These are phyloP conservation scores for Gorsachius goisagi DNA, from an alignment of 2,113 vertebrate genomes.

Conservation along the genomic window DNA sequence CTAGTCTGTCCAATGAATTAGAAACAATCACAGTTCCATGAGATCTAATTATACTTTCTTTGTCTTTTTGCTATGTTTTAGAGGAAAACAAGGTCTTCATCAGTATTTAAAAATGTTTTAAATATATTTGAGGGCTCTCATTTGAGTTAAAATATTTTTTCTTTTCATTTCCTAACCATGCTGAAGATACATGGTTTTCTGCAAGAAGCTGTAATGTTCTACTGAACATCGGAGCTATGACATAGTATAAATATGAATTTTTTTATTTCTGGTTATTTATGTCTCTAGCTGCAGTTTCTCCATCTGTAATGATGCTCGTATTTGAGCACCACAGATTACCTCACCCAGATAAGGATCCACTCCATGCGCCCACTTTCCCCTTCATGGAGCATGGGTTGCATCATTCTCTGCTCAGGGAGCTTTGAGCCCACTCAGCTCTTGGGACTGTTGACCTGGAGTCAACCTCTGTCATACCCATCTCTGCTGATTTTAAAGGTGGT, in stretches of 20 bases:
- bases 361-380: background rate
- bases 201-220: background rate
- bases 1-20: background rate
- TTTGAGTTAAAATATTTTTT: background rate
- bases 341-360: background rate
- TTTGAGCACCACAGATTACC: background rate
- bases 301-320: background rate
- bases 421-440: background rate
- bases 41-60: background rate
- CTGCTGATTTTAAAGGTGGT: background rate
- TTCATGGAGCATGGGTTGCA: background rate
- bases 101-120: background rate
- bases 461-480: background rate
- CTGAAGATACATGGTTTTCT: background rate
- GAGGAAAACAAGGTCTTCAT: background rate
- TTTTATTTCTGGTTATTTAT: background rate
- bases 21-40: background rate
- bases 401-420: background rate
- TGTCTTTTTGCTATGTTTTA: background rate
- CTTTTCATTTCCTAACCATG: background rate
- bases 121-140: background rate
- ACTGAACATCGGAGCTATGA: background rate
- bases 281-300: background rate
- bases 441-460: background rate
- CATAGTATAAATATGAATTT: background rate